Evolutionary conservation across 2,888 invertebrate genomes (phyloP).

Genomic region (Xylota segnis): DNA sequence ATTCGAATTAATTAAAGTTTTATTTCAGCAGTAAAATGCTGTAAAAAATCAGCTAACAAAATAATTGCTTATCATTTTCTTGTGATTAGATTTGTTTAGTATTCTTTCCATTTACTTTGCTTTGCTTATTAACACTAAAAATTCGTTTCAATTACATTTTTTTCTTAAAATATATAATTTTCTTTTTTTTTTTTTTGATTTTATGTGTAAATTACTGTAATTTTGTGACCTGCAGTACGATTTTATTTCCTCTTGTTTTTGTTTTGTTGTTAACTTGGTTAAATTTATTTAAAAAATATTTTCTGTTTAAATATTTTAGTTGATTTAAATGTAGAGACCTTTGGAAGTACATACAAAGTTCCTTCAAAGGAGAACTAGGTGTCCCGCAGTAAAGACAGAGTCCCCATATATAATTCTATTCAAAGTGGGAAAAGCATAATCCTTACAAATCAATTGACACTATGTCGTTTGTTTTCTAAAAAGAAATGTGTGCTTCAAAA

Average conservation of each 20-base stretch:
- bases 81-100: slow-evolving; percentile 31
- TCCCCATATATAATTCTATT: too few species aligned
- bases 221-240: slow-evolving; percentile 66
- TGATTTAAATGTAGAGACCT: slow-evolving; percentile 46
- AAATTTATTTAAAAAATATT: slow-evolving; percentile 29
- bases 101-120: slow-evolving; percentile 29
- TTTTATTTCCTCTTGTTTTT: slow-evolving; percentile 23
- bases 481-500: too few species aligned
- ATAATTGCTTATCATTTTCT: slow-evolving; percentile 69
- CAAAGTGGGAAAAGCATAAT: too few species aligned
- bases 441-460: too few species aligned
- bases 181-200: slow-evolving; percentile 46
- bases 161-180: slow-evolving; percentile 70
- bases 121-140: slow-evolving; percentile 67
- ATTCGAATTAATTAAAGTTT: slow-evolving; percentile 6
- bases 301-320: not conserved
- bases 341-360: not conserved
- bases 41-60: slow-evolving; percentile 66
- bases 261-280: slow-evolving; percentile 62
- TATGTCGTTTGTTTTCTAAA: too few species aligned
- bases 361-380: too few species aligned
- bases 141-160: slow-evolving; percentile 73
- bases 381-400: too few species aligned
- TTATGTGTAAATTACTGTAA: slow-evolving; percentile 71
- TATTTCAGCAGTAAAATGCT: slow-evolving; percentile 47